Conservation (phyloP, 2,113 vertebrate species). For the Gulo gulo region DNA sequence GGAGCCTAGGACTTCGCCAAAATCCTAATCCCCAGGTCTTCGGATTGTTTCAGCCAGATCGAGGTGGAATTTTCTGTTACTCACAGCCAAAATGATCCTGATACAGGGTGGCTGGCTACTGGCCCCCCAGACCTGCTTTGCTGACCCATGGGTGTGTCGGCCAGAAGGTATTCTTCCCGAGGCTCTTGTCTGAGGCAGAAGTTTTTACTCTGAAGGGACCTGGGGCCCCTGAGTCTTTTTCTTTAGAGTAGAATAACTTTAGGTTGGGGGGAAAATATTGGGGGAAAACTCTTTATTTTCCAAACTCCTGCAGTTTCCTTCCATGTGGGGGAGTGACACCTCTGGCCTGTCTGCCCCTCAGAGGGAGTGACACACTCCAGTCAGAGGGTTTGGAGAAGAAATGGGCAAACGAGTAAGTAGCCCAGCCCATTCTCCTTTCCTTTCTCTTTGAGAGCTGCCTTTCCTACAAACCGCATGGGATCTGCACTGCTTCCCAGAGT, state of each 20-base stretch:
- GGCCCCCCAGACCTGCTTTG: neutral
- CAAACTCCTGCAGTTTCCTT: neutral
- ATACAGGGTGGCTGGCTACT: neutral
- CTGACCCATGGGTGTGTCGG: neutral
- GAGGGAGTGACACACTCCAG: neutral
- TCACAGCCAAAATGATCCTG: neutral
- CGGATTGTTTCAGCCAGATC: neutral
- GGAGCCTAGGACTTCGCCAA: neutral
- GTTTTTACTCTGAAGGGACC: neutral
- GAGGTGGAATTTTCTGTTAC: neutral
- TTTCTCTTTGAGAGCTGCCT: neutral
- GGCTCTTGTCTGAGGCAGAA: neutral
- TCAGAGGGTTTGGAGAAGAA: neutral
- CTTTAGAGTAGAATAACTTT: neutral
- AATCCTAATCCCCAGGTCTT: neutral
- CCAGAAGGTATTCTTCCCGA: neutral
- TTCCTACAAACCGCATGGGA: neutral
- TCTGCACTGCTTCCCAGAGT: neutral
- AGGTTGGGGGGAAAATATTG: neutral
- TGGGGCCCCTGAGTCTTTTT: neutral
- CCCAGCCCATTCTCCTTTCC: neutral
- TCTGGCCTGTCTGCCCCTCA: neutral
- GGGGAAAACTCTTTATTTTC: neutral
- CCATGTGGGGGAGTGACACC: rapidly evolving
- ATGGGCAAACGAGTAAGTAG: rapidly evolving